Evolutionary conservation across 2,797 vertebrate species (phyloP), one percentile per base, ranked within the genome.

Genomic region (Enteromius argenteus): DNA sequence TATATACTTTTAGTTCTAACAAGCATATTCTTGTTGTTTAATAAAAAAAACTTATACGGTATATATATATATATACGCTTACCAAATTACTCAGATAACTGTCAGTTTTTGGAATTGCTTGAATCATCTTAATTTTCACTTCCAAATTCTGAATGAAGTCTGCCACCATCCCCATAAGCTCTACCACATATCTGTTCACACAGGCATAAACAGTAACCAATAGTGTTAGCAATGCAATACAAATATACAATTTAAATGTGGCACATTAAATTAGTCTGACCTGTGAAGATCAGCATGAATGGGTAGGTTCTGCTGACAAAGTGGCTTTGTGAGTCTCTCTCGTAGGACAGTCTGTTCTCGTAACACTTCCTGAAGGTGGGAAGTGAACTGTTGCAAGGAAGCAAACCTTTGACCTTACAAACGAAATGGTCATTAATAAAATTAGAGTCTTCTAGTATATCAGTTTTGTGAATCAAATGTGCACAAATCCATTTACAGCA

Each of bases 281-380:
- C 93, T 96, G 91, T 98, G 97, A 89, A 95, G 95, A 84, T 94
- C 82, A 60, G 95, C 96, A 76, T 95, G 94, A 82, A 98, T 37
- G 1, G 97, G 95, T 85, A 99, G 91, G 88, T 93, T 95, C 51
- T 96, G 94, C 88, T 94, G 93, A 86, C 93, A 96, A 69, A 92
- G 89, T 4, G 96, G 94, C 79, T 92, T 96, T 89, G 96, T 89
- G 83, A 98, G 90, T 81, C 95, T 96, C 90, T 96, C 96, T 35
- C 93, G 93, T 74, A 99, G 93, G 67, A 83, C 21, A 2, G 69
- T 92, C 91, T 97, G 96, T 44, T 97, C 93, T 88, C 94, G 96
- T 73, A 99, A 88, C 32, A 98, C 69, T 0, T 94, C 89, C 92
- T 97, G 95, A 89, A 99, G 90, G 86, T 98, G 97, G 32, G 64